phyloP scores from a whole-genome alignment of 2,797 vertebrate species.

The Holocentrus rufus region DNA sequence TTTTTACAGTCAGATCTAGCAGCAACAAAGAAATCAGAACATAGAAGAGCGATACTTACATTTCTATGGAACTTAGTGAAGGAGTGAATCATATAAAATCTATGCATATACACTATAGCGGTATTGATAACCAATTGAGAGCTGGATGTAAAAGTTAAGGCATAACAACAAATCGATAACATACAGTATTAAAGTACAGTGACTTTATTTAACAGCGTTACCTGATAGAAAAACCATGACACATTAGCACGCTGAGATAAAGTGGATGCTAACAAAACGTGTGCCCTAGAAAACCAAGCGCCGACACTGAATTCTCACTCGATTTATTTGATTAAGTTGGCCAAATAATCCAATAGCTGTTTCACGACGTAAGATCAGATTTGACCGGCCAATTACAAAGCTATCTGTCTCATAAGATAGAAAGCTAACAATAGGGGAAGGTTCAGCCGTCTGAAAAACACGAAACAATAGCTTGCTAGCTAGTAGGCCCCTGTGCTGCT shows the following conservation, averaged over 20 bases:
- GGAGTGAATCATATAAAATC: slow-evolving; percentile 99
- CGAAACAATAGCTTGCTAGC: slow-evolving; percentile 66
- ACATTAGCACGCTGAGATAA: slow-evolving; percentile 26
- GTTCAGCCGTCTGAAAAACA: slow-evolving; percentile 2
- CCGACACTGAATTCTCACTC: neutral
- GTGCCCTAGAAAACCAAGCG: neutral
- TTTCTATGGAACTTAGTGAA: slow-evolving; percentile 98
- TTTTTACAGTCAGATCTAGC: neutral
- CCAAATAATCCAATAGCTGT: neutral
- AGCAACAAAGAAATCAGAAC: neutral
- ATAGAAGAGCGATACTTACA: slow-evolving; percentile 84
- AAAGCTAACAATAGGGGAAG: slow-evolving; percentile 65
- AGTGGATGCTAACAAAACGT: slow-evolving; percentile 39
- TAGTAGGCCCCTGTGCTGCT: slow-evolving; percentile 44
- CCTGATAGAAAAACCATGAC: neutral
- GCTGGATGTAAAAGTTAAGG: slow-evolving; percentile 77
- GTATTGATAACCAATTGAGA: slow-evolving; percentile 99
- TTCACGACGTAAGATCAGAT: accelerated
- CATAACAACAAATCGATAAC: neutral
- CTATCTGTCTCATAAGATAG: neutral
- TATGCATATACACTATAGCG: slow-evolving; percentile 99
- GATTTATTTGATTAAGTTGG: accelerated
- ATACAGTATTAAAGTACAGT: no score
- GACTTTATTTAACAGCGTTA: slow-evolving; percentile 64
- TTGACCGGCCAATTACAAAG: neutral